Conservation (phyloP, 2,113 vertebrate species). For the Calcarius ornatus region DNA sequence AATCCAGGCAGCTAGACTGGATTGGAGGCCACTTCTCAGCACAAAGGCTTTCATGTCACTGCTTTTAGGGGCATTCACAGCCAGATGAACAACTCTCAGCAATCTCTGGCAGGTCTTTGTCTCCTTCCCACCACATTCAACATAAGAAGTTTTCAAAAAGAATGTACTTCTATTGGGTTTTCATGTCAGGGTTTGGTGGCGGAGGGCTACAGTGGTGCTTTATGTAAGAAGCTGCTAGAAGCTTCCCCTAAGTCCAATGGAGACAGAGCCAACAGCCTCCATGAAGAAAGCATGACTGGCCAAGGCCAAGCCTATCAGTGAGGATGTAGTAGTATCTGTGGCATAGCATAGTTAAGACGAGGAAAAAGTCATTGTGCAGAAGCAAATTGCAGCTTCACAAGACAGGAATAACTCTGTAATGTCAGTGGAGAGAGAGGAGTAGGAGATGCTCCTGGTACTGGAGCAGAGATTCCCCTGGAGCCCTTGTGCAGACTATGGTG, state of each 20-base stretch:
- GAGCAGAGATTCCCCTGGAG: background rate
- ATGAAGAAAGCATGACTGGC: too few relatives aligned
- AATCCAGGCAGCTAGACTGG: background rate
- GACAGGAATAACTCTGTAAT: background rate
- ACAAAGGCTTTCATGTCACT: background rate
- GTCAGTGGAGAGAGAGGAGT: background rate
- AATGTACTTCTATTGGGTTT: background rate
- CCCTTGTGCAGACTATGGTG: background rate
- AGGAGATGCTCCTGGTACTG: fast-evolving
- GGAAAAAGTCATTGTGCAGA: background rate
- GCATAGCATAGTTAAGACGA: background rate
- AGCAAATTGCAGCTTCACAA: background rate
- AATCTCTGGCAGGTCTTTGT: background rate
- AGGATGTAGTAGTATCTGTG: fast-evolving
- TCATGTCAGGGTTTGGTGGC: background rate
- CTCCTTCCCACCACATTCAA: background rate
- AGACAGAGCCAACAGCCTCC: background rate
- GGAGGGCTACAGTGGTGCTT: background rate
- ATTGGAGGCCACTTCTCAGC: background rate
- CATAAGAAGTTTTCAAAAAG: background rate
- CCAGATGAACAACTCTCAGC: background rate
- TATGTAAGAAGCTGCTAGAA: background rate
- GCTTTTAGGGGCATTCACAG: background rate
- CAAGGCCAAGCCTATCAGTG: background rate
- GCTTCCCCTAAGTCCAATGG: background rate